Percentiles rank a stretch among this genome's conserved stretches.
Evolutionary conservation across 2,797 vertebrate species (phyloP).

Genomic region (Xenops minutus): DNA sequence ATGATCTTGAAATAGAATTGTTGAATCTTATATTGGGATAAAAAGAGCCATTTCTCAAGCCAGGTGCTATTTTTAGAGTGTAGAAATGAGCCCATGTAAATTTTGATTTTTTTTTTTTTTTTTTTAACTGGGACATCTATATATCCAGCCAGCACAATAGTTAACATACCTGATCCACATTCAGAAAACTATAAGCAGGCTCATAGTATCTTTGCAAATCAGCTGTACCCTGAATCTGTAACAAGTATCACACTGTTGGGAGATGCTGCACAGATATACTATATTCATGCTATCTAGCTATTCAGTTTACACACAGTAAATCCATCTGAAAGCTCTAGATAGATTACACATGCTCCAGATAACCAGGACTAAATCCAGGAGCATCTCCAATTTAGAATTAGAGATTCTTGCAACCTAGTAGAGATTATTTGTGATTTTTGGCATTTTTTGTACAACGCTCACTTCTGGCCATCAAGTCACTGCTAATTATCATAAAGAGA

Average conservation of each 20-base stretch:
- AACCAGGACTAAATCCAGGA: neutral
- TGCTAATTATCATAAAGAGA: neutral
- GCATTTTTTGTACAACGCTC: neutral
- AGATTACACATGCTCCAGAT: neutral
- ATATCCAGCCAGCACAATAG: neutral
- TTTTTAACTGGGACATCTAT: neutral
- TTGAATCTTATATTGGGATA: neutral
- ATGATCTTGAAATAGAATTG: neutral
- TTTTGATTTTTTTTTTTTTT: neutral
- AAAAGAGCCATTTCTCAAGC: neutral
- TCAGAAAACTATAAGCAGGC: neutral
- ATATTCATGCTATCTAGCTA: neutral
- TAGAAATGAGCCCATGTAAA: neutral
- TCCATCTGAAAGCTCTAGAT: constrained; percentile 1
- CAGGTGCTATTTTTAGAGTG: neutral
- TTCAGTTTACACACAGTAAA: neutral
- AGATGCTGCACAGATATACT: neutral
- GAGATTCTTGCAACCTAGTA: neutral
- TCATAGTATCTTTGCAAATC: neutral
- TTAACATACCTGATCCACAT: neutral
- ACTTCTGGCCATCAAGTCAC: neutral
- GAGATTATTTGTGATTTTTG: neutral
- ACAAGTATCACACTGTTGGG: neutral
- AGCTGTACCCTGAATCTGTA: neutral
- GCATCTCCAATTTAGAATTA: neutral